Base-by-base conservation (phyloP, 2,797 vertebrate species). In the Sphenodon punctatus region DNA sequence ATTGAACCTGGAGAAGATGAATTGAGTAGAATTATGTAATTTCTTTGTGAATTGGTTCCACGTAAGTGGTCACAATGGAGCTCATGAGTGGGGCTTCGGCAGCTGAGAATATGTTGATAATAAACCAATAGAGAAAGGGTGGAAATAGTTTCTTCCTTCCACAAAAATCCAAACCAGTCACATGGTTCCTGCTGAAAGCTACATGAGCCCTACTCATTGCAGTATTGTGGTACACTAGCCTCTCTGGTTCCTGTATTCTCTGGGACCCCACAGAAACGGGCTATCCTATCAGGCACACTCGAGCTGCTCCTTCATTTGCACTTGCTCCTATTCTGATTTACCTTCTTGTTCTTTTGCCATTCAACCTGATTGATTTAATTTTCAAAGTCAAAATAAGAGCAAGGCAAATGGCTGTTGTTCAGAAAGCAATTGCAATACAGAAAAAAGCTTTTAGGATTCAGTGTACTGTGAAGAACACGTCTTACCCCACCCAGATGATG, bases 121-220 rank as follows among this genome's bases (percentile, higher is more conserved):
- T 11, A 30, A 17, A 13, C 46, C 73, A 30, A 32, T 43, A 30
- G 36, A 55, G 46, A 39, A 60, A 32, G 8, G 27, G 36, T 38
- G 58, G 15, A n/a, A n/a, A 60, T 25, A 56, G 68, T 45, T 10
- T 77, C 60, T 63, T 76, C 43, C 53, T 77, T 34, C 6, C 4
- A 43, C 60, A 5, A 43, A 65, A 61, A 41, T 55, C 30, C 43
- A 34, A 70, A n/a, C 17, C 61, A 68, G 55, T 88, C 84, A 75
- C 79, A 69, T 72, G 84, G 67, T 76, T 15, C 34, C 0, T 1
- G 32, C 63, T 82, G 73, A 87, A 71, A 60, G 75, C 46, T 0
- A 1, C 10, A 51, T 7, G n/a, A 55, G 3, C 56, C 58, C 59
- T 90, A 73, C 46, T 92, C 81, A 80, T 7, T 56, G 55, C 60